A percentile compares a stretch with the other conserved stretches of the same genome.
These are phyloP conservation scores for Ceyx melanurus DNA, from an alignment of 2,113 vertebrate species.

Conservation along the genomic window DNA sequence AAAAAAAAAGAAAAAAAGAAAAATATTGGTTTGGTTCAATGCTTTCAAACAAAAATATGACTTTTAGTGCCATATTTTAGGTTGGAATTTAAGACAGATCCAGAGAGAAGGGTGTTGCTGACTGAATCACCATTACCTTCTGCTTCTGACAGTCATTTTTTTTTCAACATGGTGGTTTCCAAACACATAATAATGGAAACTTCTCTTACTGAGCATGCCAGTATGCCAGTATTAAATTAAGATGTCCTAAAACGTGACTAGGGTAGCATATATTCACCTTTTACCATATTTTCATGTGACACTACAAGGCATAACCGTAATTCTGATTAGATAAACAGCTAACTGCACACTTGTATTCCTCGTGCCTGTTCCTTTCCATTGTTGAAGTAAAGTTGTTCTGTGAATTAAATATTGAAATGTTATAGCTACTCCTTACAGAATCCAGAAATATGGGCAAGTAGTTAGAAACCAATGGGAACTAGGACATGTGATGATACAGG, in stretches of 20 bases:
- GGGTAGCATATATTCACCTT: background rate
- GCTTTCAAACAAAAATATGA: background rate
- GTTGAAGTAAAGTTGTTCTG: background rate
- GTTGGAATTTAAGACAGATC: background rate
- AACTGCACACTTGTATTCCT: background rate
- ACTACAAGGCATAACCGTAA: background rate
- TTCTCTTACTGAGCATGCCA: background rate
- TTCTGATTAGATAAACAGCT: background rate
- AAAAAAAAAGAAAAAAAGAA: background rate
- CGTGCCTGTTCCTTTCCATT: background rate
- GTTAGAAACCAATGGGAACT: background rate
- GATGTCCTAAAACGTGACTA: background rate
- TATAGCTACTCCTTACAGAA: background rate
- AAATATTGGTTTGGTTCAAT: background rate
- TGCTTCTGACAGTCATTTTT: background rate
- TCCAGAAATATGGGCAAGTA: background rate
- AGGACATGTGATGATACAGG: background rate
- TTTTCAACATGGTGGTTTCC: background rate
- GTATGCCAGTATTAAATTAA: background rate
- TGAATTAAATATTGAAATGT: background rate
- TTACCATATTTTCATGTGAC: background rate
- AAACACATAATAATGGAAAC: background rate
- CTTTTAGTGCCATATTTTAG: background rate
- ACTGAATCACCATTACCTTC: background rate
- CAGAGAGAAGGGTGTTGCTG: background rate